Percentiles rank a stretch among this genome's conserved stretches.
phyloP scores from a whole-genome alignment of 2,113 vertebrate genomes.

The Pollachius pollachius region DNA sequence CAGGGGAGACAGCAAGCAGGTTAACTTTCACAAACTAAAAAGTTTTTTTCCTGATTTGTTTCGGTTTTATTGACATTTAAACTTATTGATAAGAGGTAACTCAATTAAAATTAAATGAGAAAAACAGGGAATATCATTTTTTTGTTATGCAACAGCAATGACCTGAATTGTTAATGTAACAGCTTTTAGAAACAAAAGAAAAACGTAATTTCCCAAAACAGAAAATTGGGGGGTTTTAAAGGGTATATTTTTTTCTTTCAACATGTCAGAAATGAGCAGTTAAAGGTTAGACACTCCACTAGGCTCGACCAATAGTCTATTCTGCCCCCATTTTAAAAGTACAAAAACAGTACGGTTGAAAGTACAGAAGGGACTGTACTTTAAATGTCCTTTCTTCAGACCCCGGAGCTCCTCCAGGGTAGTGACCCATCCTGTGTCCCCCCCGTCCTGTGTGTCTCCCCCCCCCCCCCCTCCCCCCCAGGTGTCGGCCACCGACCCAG shows the following conservation, averaged over 20 bases:
- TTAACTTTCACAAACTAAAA: slow-evolving; percentile 43
- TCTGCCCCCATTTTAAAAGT: not conserved
- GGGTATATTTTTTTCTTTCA: not conserved
- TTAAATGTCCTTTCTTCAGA: too few species aligned
- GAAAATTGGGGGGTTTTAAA: not conserved
- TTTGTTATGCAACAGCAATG: not conserved
- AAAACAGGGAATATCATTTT: not conserved
- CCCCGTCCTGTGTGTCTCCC: not conserved
- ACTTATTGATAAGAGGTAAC: slow-evolving; percentile 32
- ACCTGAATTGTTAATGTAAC: not conserved
- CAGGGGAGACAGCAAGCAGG: slow-evolving; percentile 42
- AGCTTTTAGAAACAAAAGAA: not conserved
- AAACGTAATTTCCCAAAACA: not conserved
- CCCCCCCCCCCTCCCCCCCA: slow-evolving; percentile 28
- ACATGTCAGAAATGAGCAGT: too few species aligned
- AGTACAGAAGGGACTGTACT: not conserved
- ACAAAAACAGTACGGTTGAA: not conserved
- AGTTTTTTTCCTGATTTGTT: slow-evolving; percentile 10
- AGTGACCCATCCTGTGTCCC: not conserved
- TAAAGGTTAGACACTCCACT: too few species aligned
- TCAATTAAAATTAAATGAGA: not conserved
- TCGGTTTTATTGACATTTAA: slow-evolving; percentile 42
- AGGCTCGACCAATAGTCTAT: not conserved
- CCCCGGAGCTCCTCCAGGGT: too few species aligned
- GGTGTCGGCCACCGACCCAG: slow-evolving; percentile 85